phyloP scores from a whole-genome alignment of 2,113 vertebrate species.

The Stegostoma tigrinum region DNA sequence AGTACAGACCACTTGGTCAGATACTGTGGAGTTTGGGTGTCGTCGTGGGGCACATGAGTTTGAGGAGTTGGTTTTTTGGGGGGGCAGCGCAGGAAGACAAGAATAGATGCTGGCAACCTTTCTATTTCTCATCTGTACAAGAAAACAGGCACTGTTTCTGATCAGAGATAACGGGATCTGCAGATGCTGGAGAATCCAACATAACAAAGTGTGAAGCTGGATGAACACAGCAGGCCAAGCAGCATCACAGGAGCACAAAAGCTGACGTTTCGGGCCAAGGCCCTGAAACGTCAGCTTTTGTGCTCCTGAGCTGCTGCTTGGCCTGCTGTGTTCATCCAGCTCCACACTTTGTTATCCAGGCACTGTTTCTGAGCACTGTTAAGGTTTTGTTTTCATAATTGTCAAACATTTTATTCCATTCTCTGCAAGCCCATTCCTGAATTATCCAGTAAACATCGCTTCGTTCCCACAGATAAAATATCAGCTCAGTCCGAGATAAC shows the following conservation, averaged over 20 bases:
- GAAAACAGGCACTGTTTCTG: background rate
- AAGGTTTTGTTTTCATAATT: background rate
- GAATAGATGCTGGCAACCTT: background rate
- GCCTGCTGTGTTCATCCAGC: too few species aligned
- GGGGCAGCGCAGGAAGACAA: too few species aligned
- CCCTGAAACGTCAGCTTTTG: too few species aligned
- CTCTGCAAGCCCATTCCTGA: background rate
- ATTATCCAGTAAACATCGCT: background rate
- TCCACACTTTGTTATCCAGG: too few species aligned
- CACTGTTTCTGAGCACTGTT: background rate
- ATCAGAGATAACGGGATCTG: too few species aligned
- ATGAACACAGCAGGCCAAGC: too few species aligned
- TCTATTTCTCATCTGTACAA: background rate
- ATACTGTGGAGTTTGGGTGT: background rate
- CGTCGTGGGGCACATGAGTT: too few species aligned
- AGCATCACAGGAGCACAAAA: too few species aligned
- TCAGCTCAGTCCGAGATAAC: background rate
- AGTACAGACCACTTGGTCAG: background rate
- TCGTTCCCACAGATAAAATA: background rate
- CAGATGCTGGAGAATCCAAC: too few species aligned
- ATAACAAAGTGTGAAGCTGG: too few species aligned
- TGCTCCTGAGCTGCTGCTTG: too few species aligned
- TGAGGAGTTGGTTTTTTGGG: background rate
- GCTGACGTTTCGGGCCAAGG: too few species aligned
- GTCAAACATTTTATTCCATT: background rate